Base-by-base conservation (phyloP, 2,113 vertebrate species). In the Lonchura striata region DNA sequence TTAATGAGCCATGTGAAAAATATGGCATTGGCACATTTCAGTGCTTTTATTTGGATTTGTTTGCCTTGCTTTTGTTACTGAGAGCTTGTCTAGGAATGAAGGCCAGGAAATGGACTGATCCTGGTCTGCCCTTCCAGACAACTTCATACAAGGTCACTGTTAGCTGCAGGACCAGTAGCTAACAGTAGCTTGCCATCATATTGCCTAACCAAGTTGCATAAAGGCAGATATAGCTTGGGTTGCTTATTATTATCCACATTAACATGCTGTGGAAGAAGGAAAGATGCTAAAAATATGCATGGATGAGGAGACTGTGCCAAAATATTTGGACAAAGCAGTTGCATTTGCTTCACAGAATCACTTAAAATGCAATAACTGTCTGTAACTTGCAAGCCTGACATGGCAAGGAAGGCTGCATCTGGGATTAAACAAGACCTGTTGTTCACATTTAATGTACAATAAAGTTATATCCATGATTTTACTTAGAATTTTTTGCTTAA, bases 111-210 rank as follows among this genome's bases (percentile, higher is more conserved):
- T 10, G 9, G 11, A 11, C 6, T 19, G 1, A 4, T 53, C 13
- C 9, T 25, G 37, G 31, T n/a, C n/a, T 53, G 21, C 17, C 11
- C 5, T 66, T 86, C 17, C 42, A 57, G 64, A 68, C 11, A 88
- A 33, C 15, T 42, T 23, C 23, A 46, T 0, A 0, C 37, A 71
- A 71, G 70, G 9, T 7, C 7, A 3, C 17, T 42, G 19, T 37
- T 42, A 50, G 18, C 35, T 69, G 31, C 44, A 78, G 17, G 15
- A 53, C 13, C 27, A 42, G 41, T 53, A n/a, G n/a, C n/a, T n/a
- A n/a, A n/a, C n/a, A n/a, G 31, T 28, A 78, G 5, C 15, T 72
- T 44, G 31, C 23, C 44, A 59, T 31, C 21, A 39, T 28, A 39
- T 17, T 44, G 15, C 15, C 16, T 35, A 53, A 35, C 5, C 49